Base-by-base conservation (phyloP, 2,888 invertebrate species). In the Leptopilina syphax region DNA sequence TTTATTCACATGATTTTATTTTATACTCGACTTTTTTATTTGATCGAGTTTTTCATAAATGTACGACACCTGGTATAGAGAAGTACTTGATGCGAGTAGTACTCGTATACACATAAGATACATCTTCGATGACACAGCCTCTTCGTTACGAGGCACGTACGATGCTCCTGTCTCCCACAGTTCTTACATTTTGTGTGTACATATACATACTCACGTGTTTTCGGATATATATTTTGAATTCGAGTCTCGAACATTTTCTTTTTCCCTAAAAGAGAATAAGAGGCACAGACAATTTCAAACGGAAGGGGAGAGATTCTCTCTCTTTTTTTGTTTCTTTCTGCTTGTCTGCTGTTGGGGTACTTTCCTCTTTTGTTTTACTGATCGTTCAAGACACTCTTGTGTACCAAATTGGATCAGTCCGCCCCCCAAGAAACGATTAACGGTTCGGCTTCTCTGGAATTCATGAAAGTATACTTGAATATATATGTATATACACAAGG, bases 121-220 rank as follows among this genome's bases (percentile, higher is more conserved):
- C 81, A 80, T 68, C 82, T 83, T 85, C 84, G 83, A 85, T 83
- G 84, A 83, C 78, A 81, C 27, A 77, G 83, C 81, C 86, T 88
- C 87, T 86, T 83, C 87, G 87, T 90, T 88, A 88, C 88, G 85
- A 88, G 85, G 88, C 90, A 90, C 90, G 90, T 89, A 89, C 86
- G 82, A 84, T 79, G 83, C 81, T 73, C 13, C 41, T 82, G 83
- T 86, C 86, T 88, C 85, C 83, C 86, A 86, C 84, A 85, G 85
- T 85, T 85, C 84, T 85, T 84, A 84, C 84, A 85, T 87, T 85
- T 84, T 84, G 82, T 84, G 77, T 81, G 44, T 18, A 47, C 47
- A 47, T 68, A 18, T 68, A 13, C 47, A 50, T 47, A 7, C 13
- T 27, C 47, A 24, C 70, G 50, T 70, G 27, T 73, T 73, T 73